Evolutionary conservation across 2,113 vertebrate species (phyloP).

Genomic region (Proterorhinus semilunaris): DNA sequence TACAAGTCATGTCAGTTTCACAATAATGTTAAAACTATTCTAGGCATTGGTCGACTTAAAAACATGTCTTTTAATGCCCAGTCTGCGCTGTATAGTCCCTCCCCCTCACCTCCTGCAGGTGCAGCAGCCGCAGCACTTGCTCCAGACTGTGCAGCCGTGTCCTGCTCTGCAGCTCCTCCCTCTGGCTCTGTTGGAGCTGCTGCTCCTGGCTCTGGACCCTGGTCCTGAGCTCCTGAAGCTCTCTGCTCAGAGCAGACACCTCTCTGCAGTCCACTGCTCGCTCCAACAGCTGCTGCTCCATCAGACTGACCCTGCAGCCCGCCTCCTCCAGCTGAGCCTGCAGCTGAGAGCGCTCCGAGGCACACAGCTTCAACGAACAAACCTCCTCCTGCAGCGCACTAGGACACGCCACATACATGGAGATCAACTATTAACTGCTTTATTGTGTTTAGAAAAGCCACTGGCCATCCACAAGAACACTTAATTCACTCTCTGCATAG

Average conservation of each 20-base stretch:
- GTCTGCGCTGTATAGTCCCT: not conserved
- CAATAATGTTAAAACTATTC: too few species aligned
- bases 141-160: slow-evolving; percentile 81
- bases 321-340: slow-evolving; percentile 72
- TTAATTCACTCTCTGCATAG: too few species aligned
- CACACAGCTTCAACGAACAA: slow-evolving; percentile 64
- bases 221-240: slow-evolving; percentile 79
- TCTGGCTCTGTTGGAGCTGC: slow-evolving; percentile 70
- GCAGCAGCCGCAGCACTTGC: slow-evolving; percentile 78
- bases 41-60: too few species aligned
- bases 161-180: slow-evolving; percentile 80
- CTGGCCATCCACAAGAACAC: too few species aligned
- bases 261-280: slow-evolving; percentile 65
- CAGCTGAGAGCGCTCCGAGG: slow-evolving; percentile 74
- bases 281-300: slow-evolving; percentile 80
- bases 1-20: too few species aligned
- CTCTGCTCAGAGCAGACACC: slow-evolving; percentile 69
- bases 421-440: too few species aligned
- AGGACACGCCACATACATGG: not conserved
- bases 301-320: slow-evolving; percentile 66
- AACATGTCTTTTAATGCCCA: too few species aligned
- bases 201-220: slow-evolving; percentile 76
- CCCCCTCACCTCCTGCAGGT: slow-evolving; percentile 69
- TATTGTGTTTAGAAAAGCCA: not conserved
- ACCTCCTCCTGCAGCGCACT: slow-evolving; percentile 82